These are phyloP conservation scores for Xerus rutilus DNA, from an alignment of 2,797 vertebrate genomes.

Conservation along the genomic window DNA sequence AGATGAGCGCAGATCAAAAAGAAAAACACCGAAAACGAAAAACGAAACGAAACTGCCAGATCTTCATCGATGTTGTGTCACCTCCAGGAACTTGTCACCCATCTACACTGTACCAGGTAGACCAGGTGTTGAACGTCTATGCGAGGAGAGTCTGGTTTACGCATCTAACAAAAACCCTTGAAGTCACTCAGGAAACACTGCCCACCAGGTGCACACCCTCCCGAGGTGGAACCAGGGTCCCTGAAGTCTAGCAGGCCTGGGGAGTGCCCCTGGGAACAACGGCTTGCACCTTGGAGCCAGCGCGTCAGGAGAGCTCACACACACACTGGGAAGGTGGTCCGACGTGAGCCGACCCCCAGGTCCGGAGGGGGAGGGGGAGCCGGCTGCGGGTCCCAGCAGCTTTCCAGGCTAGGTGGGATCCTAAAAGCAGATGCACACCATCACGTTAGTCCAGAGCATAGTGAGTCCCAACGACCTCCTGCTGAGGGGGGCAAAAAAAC, in stretches of 20 bases:
- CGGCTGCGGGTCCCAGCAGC: not conserved
- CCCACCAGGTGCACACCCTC: not conserved
- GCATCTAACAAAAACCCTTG: not conserved
- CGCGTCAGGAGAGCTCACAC: accelerated
- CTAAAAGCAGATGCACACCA: not conserved
- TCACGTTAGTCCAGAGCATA: accelerated
- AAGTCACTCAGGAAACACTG: not conserved
- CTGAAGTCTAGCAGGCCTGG: not conserved
- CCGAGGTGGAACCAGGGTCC: accelerated
- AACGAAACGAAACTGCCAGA: not conserved
- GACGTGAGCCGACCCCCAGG: not conserved
- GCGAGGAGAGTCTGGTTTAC: not conserved
- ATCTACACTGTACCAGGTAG: accelerated
- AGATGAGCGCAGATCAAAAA: not conserved
- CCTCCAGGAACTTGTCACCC: not conserved
- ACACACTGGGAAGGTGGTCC: not conserved
- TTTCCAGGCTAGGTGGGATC: not conserved
- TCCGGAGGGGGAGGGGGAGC: accelerated
- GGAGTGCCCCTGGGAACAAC: not conserved
- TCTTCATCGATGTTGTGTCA: not conserved
- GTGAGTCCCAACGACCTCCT: accelerated
- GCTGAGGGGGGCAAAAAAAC: accelerated
- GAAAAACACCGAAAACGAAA: not conserved
- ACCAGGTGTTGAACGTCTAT: not conserved
- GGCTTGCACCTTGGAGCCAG: no score